phyloP scores from a whole-genome alignment of 2,888 invertebrate genomes.

The Mimumesa dahlbomi region DNA sequence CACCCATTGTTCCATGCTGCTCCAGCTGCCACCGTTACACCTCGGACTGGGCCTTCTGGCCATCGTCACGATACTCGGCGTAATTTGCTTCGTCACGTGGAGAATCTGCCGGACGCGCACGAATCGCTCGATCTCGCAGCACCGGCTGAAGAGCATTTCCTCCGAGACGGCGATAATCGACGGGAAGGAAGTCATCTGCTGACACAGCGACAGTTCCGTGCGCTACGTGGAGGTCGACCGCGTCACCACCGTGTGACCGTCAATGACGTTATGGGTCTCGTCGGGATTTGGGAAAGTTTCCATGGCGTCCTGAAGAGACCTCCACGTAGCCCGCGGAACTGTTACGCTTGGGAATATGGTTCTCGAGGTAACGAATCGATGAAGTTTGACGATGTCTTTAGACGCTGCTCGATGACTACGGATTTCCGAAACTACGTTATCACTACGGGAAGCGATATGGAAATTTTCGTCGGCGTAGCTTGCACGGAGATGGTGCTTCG shows the following conservation, averaged over 20 bases:
- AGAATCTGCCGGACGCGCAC: constrained; percentile 84
- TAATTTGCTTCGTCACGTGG: constrained; percentile 75
- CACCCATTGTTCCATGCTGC: constrained; percentile 88
- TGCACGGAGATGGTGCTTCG: no score
- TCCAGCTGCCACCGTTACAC: constrained; percentile 89
- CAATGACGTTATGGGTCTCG: constrained; percentile 27
- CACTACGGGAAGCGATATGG: no score
- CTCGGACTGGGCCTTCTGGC: constrained; percentile 82
- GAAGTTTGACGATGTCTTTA: not conserved
- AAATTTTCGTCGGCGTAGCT: no score
- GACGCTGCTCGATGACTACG: constrained; percentile 47
- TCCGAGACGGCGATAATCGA: constrained; percentile 92
- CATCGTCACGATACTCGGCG: constrained; percentile 75
- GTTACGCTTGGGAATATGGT: constrained; percentile 1
- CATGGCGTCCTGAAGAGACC: constrained; percentile 43
- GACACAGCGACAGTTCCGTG: constrained; percentile 97
- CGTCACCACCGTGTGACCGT: constrained; percentile 92
- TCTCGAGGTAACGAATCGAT: not conserved
- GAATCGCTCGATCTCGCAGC: constrained; percentile 89
- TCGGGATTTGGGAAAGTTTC: constrained; percentile 8
- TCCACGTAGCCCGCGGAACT: constrained; percentile 76
- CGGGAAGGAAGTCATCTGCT: constrained; percentile 95
- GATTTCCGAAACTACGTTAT: no score
- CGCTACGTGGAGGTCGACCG: constrained; percentile 95
- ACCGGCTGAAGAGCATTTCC: constrained; percentile 89